Evolutionary conservation across 2,797 vertebrate genomes (phyloP).

Genomic region (Falco novaeseelandiae): DNA sequence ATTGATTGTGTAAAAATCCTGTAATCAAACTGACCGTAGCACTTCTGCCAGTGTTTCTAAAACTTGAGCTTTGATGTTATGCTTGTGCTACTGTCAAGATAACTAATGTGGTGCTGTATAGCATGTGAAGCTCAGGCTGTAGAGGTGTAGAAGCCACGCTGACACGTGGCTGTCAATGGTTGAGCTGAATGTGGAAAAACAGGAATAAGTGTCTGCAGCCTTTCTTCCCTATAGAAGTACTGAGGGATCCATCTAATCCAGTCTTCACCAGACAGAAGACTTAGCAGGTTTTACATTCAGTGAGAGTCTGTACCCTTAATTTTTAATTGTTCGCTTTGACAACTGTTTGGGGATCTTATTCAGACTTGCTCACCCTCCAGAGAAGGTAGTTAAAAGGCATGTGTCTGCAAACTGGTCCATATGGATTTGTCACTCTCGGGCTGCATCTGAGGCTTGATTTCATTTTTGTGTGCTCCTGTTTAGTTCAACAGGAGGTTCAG

Average conservation of each 20-base stretch:
- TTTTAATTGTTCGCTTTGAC: not conserved
- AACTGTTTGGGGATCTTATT: not conserved
- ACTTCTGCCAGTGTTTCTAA: not conserved
- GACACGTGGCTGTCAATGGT: not conserved
- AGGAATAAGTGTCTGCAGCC: not conserved
- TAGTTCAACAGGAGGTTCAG: not conserved
- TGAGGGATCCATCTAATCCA: not conserved
- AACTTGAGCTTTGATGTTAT: not conserved
- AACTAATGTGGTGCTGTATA: not conserved
- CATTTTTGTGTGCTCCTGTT: not conserved
- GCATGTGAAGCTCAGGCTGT: not conserved
- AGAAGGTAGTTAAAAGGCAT: not conserved
- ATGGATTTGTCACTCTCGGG: not conserved
- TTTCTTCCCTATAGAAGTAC: not conserved
- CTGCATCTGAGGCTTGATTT: not conserved
- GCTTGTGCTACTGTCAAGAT: not conserved
- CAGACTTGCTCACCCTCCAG: not conserved
- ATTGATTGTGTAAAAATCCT: not conserved
- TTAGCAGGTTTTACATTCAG: not conserved
- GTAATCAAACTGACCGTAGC: not conserved
- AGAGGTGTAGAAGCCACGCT: not conserved
- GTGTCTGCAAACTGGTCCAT: not conserved
- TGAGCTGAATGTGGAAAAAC: not conserved
- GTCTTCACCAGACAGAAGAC: not conserved
- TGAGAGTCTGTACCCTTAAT: not conserved